phyloP scores from a whole-genome alignment of 2,113 vertebrate species.

The Spilogale gracilis region DNA sequence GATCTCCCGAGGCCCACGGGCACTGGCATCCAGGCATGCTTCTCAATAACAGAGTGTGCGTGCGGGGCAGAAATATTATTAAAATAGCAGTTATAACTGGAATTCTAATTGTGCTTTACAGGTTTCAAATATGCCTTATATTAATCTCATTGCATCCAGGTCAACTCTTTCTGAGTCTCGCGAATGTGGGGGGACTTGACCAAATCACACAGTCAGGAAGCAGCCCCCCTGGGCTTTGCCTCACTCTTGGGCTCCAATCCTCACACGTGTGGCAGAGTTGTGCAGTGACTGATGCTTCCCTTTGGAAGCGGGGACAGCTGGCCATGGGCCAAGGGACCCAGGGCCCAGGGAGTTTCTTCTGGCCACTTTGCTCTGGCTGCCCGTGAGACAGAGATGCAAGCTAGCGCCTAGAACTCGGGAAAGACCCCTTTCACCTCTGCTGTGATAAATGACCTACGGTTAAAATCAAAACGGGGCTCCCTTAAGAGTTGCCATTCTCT shows the following conservation, averaged over 20 bases:
- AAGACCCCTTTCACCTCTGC: not conserved
- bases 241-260: not conserved
- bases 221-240: not conserved
- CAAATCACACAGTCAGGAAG: not conserved
- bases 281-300: not conserved
- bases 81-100: too few relatives aligned
- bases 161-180: not conserved
- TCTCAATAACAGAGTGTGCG: not conserved
- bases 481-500: not conserved
- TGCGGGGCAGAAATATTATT: not conserved
- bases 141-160: not conserved
- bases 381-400: not conserved
- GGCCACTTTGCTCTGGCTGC: not conserved
- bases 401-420: too few relatives aligned
- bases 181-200: not conserved
- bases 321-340: not conserved
- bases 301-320: not conserved
- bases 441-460: not conserved
- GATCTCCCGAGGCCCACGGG: not conserved
- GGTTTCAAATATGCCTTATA: not conserved
- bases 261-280: not conserved
- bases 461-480: not conserved
- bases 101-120: not conserved
- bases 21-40: fast-evolving
- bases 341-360: not conserved